phyloP scores from a whole-genome alignment of 2,797 vertebrate genomes.

The Coracias cyanogaster region DNA sequence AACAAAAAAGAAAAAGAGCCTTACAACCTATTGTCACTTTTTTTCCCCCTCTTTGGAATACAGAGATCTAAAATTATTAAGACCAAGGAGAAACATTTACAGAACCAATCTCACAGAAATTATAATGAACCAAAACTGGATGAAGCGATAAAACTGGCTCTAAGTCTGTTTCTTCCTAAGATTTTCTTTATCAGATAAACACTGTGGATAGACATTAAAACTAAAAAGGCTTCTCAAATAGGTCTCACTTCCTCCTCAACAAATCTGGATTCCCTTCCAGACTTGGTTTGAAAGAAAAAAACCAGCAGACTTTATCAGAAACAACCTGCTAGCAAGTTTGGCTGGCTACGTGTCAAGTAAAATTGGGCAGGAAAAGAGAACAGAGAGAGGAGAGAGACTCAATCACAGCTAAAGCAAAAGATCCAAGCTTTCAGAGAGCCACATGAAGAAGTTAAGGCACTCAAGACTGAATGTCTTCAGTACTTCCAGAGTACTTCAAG shows the following conservation, averaged over 20 bases:
- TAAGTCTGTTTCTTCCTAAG: neutral
- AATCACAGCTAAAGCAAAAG: neutral
- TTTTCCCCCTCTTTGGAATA: neutral
- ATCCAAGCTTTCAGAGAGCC: neutral
- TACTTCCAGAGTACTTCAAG: neutral
- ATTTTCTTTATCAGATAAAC: neutral
- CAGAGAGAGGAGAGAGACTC: neutral
- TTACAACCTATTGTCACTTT: neutral
- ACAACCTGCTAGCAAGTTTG: neutral
- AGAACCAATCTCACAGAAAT: neutral
- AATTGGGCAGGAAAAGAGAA: neutral
- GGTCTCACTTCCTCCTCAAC: neutral
- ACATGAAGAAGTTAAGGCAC: neutral
- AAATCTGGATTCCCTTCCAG: neutral
- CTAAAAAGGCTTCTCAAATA: neutral
- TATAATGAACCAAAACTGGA: neutral
- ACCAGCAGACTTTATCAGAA: neutral
- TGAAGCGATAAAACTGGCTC: neutral
- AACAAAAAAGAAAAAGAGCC: neutral
- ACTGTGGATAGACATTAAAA: neutral
- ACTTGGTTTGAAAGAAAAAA: neutral
- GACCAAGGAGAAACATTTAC: neutral
- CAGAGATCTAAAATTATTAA: neutral
- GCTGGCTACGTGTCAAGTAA: neutral
- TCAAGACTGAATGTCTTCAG: neutral